Percentiles rank a stretch among this genome's conserved stretches.
These are phyloP conservation scores for Plebejus anna DNA, from an alignment of 2,888 invertebrate species.

Conservation along the genomic window DNA sequence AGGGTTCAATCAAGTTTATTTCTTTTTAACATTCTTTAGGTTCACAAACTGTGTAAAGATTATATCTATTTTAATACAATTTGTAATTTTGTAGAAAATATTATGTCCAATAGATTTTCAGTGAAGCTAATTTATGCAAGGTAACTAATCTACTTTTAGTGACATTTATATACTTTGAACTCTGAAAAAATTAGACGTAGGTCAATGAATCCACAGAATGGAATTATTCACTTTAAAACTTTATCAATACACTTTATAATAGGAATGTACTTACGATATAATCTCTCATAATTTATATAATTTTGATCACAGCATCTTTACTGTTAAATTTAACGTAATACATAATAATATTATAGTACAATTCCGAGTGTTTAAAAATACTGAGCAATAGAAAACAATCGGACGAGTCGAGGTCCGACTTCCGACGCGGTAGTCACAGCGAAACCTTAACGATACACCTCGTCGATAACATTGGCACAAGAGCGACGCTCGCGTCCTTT, in stretches of 20 bases:
- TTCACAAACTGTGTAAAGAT: conserved; percentile 71
- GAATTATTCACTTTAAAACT: conserved; percentile 63
- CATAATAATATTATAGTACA: conserved; percentile 57
- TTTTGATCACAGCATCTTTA: conserved; percentile 78
- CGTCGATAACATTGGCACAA: conserved; percentile 75
- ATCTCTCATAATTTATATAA: conserved; percentile 79
- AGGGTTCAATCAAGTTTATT: conserved; percentile 74
- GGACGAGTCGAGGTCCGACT: conserved; percentile 65
- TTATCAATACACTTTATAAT: conserved; percentile 72
- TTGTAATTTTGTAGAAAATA: conserved; percentile 78
- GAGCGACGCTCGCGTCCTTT: conserved; percentile 60
- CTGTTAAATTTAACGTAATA: conserved; percentile 72
- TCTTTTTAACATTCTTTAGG: conserved; percentile 69
- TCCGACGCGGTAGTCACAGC: conserved; percentile 65
- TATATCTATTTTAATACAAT: conserved; percentile 62
- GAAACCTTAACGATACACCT: conserved; percentile 74
- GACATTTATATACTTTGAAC: conserved; percentile 57
- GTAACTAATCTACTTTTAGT: conserved; percentile 54
- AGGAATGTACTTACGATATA: conserved; percentile 79
- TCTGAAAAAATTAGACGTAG: conserved; percentile 40
- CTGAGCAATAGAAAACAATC: conserved; percentile 78
- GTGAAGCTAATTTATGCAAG: conserved; percentile 61
- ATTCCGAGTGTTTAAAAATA: conserved; percentile 75
- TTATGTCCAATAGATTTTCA: conserved; percentile 63
- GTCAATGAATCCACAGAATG: conserved; percentile 29